Evolutionary conservation across 2,888 invertebrate genomes (phyloP).

Genomic region (Phragmatobia fuliginosa): DNA sequence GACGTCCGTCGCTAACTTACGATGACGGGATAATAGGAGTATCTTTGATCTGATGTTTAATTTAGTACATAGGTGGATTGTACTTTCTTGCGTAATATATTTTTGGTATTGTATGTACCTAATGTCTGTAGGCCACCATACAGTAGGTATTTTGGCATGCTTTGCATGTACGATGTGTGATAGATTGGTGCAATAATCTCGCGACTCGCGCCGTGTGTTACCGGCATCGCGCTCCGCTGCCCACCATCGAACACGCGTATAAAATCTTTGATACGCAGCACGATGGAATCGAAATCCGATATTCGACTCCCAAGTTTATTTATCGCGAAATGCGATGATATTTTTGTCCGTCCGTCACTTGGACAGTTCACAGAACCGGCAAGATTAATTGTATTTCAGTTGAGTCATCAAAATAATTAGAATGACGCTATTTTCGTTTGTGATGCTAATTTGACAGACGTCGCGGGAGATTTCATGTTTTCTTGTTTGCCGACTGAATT

Average conservation of each 20-base stretch:
- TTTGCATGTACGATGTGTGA: constrained; percentile 22
- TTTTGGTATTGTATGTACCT: constrained; percentile 27
- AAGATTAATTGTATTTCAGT: constrained; percentile 87
- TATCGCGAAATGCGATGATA: constrained; percentile 86
- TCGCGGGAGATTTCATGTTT: constrained; percentile 84
- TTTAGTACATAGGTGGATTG: constrained; percentile 18
- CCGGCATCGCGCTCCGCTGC: constrained; percentile 75
- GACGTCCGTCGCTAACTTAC: constrained; percentile 37
- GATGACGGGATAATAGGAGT: constrained; percentile 36
- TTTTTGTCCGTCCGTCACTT: constrained; percentile 85
- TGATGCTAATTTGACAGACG: constrained; percentile 87
- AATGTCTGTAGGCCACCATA: constrained; percentile 24
- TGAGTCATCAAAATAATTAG: constrained; percentile 87
- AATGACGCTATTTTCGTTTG: constrained; percentile 86
- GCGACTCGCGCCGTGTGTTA: constrained; percentile 25
- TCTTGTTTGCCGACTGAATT: constrained; percentile 75
- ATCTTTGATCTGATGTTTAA: constrained; percentile 24
- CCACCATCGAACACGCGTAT: constrained; percentile 71
- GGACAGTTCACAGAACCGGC: constrained; percentile 86
- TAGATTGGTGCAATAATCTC: constrained; percentile 15
- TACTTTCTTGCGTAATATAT: constrained; percentile 26
- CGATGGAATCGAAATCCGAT: constrained; percentile 86
- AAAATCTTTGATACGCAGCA: constrained; percentile 85
- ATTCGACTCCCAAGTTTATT: constrained; percentile 82
- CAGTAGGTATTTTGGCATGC: constrained; percentile 37